These are phyloP conservation scores for Ferdinandea cuprea DNA, from an alignment of 2,888 invertebrate species.

Conservation along the genomic window DNA sequence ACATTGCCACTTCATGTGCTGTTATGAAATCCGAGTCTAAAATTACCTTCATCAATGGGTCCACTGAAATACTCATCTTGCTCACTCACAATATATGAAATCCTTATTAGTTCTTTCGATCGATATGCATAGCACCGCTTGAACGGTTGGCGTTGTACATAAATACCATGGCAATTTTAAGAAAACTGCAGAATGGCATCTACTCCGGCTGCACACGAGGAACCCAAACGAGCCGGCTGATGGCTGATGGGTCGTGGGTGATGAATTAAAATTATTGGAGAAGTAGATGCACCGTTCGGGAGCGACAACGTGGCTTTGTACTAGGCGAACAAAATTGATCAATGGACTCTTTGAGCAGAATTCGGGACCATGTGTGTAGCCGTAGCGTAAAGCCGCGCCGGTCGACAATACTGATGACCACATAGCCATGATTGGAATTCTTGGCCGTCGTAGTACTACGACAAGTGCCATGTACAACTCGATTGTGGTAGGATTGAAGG, in stretches of 20 bases:
- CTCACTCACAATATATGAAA: conserved; percentile 23
- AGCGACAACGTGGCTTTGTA: conserved; percentile 19
- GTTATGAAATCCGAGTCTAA: conserved; percentile 20
- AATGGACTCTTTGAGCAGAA: conserved; percentile 44
- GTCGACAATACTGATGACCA: conserved; percentile 23
- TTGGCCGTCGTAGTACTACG: conserved; percentile 57
- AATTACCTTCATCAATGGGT: conserved; percentile 64
- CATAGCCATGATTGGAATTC: conserved; percentile 7
- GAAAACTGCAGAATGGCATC: not conserved
- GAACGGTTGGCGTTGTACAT: conserved; percentile 1
- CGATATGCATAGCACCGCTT: conserved; percentile 49
- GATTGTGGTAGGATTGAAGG: conserved; percentile 2
- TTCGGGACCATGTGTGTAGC: conserved; percentile 10
- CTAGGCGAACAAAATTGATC: conserved; percentile 69
- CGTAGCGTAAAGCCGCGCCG: no score
- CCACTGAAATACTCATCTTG: conserved; percentile 1
- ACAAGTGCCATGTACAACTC: conserved; percentile 24
- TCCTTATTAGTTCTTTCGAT: conserved; percentile 28
- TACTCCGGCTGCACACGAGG: not conserved
- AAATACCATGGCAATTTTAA: not conserved
- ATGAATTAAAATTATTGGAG: conserved; percentile 44
- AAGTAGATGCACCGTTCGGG: conserved; percentile 28
- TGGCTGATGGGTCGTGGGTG: no score
- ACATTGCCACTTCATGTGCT: conserved; percentile 37
- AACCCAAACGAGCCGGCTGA: conserved; percentile 23